A percentile compares a stretch with the other conserved stretches of the same genome.
Evolutionary conservation across 1,140 invertebrate species (phyloP).

Genomic region (Drosophila ogumai): DNA sequence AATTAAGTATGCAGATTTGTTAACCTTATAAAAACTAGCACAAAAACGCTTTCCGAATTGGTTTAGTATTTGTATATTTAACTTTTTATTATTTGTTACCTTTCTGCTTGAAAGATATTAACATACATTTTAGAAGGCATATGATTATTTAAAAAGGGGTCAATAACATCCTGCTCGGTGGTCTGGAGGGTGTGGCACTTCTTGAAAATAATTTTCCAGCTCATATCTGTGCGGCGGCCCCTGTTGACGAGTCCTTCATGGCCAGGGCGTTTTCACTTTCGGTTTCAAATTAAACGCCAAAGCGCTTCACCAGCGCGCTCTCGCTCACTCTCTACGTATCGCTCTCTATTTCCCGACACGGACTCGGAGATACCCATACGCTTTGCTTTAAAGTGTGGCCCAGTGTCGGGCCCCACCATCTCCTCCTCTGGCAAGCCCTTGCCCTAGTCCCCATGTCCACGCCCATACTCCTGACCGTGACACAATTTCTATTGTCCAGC

Average conservation of each 20-base stretch:
- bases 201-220: conserved; percentile 59
- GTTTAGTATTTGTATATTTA: no score
- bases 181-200: background rate
- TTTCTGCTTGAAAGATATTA: no score
- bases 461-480: conserved; percentile 78
- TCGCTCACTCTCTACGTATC: conserved; percentile 15
- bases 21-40: no score
- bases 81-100: no score
- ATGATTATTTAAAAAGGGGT: no score
- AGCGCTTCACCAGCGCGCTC: conserved; percentile 23
- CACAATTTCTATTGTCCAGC: conserved; percentile 75
- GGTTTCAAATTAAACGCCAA: conserved; percentile 72
- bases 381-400: conserved; percentile 57
- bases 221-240: conserved; percentile 51
- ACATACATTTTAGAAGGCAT: no score
- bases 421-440: conserved; percentile 1
- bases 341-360: conserved; percentile 33
- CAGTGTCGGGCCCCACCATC: conserved; percentile 46
- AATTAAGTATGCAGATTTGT: no score
- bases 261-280: conserved; percentile 80
- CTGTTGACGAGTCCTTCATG: conserved; percentile 59
- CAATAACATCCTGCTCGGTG: background rate
- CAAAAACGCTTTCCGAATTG: no score
- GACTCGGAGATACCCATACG: conserved; percentile 38
- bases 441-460: conserved; percentile 32